These are phyloP conservation scores for Isichthys henryi DNA, from an alignment of 2,113 vertebrate genomes.

Conservation along the genomic window DNA sequence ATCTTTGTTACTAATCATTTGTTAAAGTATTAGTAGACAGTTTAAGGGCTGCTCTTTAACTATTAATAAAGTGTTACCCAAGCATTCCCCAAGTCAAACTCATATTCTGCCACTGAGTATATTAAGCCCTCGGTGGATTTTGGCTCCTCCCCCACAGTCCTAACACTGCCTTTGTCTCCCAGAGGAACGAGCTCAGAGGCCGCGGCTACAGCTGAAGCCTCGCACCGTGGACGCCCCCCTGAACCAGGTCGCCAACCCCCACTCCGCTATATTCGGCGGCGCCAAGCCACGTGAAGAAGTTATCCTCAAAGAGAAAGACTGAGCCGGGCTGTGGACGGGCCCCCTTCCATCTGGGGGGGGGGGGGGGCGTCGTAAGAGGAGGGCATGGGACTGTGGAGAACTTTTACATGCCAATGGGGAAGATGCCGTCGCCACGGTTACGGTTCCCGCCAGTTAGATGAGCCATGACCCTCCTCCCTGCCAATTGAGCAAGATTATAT, in stretches of 20 bases:
- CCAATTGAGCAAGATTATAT: conserved; percentile 48
- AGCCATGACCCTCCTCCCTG: conserved; percentile 51
- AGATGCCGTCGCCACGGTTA: conserved; percentile 57
- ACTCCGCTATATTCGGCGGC: conserved; percentile 96
- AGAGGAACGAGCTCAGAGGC: conserved; percentile 96
- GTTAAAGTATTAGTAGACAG: neutral
- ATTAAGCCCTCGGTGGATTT: neutral
- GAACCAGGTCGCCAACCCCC: conserved; percentile 98
- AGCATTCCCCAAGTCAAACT: neutral
- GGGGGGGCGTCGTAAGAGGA: neutral
- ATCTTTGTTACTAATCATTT: neutral
- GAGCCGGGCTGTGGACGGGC: conserved; percentile 42
- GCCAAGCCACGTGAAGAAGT: conserved; percentile 94
- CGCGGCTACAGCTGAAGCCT: conserved; percentile 92
- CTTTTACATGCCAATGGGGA: conserved; percentile 51
- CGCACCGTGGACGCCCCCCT: conserved; percentile 88
- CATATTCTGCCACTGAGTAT: neutral
- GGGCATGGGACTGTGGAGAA: conserved; percentile 12
- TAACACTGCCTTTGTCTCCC: conserved; percentile 14
- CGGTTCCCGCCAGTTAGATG: conserved; percentile 67
- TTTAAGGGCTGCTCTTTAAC: neutral
- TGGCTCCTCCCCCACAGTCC: neutral
- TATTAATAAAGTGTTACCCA: neutral
- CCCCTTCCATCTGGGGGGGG: neutral
- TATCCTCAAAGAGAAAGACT: conserved; percentile 76